Percentiles rank a stretch among this genome's conserved stretches.
Evolutionary conservation across 2,888 invertebrate species (phyloP).

Genomic region (Nomada fabriciana): DNA sequence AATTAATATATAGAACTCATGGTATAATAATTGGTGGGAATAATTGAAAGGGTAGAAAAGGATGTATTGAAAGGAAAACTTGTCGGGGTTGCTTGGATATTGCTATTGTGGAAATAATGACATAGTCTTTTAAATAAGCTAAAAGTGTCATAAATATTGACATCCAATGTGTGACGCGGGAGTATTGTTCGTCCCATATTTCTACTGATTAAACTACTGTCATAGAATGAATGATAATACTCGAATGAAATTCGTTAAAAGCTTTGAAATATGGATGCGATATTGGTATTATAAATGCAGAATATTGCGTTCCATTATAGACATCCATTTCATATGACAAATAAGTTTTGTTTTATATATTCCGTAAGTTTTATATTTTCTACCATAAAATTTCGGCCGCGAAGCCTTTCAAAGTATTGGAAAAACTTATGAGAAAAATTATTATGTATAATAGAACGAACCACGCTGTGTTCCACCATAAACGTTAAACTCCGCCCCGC

Average conservation of each 20-base stretch:
- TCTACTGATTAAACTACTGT: neutral
- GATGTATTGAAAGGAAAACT: neutral
- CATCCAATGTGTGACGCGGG: neutral
- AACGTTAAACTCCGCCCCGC: constrained; percentile 13
- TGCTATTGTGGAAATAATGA: neutral
- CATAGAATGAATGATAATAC: neutral
- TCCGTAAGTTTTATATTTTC: neutral
- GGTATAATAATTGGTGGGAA: neutral
- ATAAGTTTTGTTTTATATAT: neutral
- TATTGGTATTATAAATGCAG: neutral
- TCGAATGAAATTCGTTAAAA: constrained; percentile 1
- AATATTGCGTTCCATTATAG: neutral
- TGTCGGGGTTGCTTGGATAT: too few relatives aligned
- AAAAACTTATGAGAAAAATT: too few relatives aligned
- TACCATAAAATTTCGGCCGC: too few relatives aligned
- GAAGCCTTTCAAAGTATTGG: too few relatives aligned
- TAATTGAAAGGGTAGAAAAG: neutral
- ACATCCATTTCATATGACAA: neutral
- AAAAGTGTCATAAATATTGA: constrained; percentile 3
- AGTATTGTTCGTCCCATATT: neutral
- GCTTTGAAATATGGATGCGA: neutral
- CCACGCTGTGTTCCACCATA: neutral
- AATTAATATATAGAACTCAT: neutral
- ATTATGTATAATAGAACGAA: too few relatives aligned
- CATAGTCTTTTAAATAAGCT: neutral